A percentile compares a stretch with the other conserved stretches of the same genome.
Evolutionary conservation across 1,140 invertebrate genomes (phyloP).

Genomic region (Hyles euphorbiae): DNA sequence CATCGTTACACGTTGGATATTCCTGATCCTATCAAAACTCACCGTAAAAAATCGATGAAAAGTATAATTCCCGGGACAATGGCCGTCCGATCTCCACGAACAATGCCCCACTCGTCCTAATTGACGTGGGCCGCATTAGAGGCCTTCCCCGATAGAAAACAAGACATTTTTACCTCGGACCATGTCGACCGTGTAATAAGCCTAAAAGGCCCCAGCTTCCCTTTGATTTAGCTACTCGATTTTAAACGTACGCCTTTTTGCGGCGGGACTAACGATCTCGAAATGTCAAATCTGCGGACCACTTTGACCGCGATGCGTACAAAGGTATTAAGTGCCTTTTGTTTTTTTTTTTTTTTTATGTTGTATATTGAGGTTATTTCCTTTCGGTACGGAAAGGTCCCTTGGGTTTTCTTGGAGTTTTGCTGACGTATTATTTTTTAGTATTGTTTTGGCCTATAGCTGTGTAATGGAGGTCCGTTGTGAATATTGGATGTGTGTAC

Average conservation of each 20-base stretch:
- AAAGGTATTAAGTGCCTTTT: conserved; percentile 35
- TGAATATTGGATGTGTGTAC: too few relatives aligned
- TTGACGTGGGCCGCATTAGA: conserved; percentile 22
- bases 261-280: conserved; percentile 33
- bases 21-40: neutral
- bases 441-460: too few relatives aligned
- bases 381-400: too few relatives aligned
- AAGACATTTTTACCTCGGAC: conserved; percentile 26
- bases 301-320: conserved; percentile 25
- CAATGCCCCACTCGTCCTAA: conserved; percentile 36
- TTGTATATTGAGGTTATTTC: conserved; percentile 1
- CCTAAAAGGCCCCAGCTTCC: conserved; percentile 34
- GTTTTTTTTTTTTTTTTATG: conserved; percentile 27
- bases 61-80: too few relatives aligned
- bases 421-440: too few relatives aligned
- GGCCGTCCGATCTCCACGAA: conserved; percentile 1
- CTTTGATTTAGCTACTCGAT: conserved; percentile 41
- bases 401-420: too few relatives aligned
- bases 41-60: neutral
- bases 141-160: conserved; percentile 18
- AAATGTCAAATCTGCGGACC: conserved; percentile 22
- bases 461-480: too few relatives aligned
- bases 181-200: conserved; percentile 48
- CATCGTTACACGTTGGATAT: too few relatives aligned
- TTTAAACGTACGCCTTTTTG: conserved; percentile 44